Base-by-base conservation (phyloP, 2,797 vertebrate species). In the Emydoidea blandingii region DNA sequence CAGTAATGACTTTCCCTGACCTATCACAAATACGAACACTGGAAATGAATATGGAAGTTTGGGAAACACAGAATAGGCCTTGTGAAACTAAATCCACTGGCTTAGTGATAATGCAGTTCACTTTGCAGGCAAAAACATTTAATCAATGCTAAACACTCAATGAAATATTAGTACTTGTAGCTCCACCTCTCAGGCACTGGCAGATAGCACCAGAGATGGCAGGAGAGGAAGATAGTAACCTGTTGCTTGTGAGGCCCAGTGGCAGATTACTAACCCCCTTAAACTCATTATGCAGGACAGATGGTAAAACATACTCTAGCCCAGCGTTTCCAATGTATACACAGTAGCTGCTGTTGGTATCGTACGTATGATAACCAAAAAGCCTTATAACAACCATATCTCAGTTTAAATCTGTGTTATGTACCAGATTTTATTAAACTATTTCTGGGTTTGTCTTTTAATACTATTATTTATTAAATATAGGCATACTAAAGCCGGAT, bases 1-100 rank as follows among this genome's bases (percentile, higher is more conserved):
- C 65, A 87, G 25, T 83, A 90, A 91, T 3, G 21, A 34, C 65
- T 90, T 93, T 87, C 74, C 94, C 87, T 56, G 27, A 95, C 86
- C 84, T 83, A 92, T 76, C 83, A 82, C 74, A 82, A 92, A 84
- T 6, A 59, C 52, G 27, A 3, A 84, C 91, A 81, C 10, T n/a
- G 78, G 87, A 94, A 91, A 91, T 68, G 34, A 80, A 94, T 87
- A 53, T 11, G 12, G 31, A 68, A 80, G 90, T 94, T 79, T 44
- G 79, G 59, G 54, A 88, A 74, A 95, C 52, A 59, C 4, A 50
- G 31, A 37, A 82, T 2, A 57, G 57, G 34, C 44, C 72, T 12
- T 34, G 50, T 81, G 79, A 62, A 62, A 68, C n/a, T 37, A 37
- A 68, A 68, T 21, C 65, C 18, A 37, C 34, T 80, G 56, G 10